These are phyloP conservation scores for Hirtodrosophila alboralis DNA, from an alignment of 2,888 invertebrate species.

Conservation along the genomic window DNA sequence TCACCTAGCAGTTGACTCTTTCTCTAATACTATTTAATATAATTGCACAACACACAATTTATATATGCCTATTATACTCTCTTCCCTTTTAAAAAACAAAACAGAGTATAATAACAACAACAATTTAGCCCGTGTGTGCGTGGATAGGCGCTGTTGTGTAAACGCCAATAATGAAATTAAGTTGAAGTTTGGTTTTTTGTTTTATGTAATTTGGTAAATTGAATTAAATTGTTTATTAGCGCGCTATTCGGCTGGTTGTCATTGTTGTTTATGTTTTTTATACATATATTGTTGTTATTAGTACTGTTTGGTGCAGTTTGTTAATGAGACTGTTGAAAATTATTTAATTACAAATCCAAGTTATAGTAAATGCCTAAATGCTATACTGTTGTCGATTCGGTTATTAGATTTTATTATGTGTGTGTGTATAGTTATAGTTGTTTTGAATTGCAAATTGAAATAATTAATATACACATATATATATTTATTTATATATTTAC, in stretches of 20 bases:
- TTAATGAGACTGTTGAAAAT: conserved; percentile 64
- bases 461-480: conserved; percentile 5
- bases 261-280: conserved; percentile 37
- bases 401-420: conserved; percentile 11
- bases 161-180: conserved; percentile 71
- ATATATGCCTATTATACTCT: too few relatives aligned
- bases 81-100: too few relatives aligned
- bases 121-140: conserved; percentile 13
- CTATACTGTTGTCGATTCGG: conserved; percentile 12
- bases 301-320: conserved; percentile 28
- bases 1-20: too few relatives aligned
- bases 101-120: conserved; percentile 15
- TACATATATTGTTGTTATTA: too few relatives aligned
- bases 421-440: conserved; percentile 2
- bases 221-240: conserved; percentile 78
- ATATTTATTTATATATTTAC: conserved; percentile 13
- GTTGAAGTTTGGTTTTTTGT: conserved; percentile 74
- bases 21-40: too few relatives aligned
- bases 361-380: conserved; percentile 32
- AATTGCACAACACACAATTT: too few relatives aligned
- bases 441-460: conserved; percentile 33
- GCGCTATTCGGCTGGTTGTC: conserved; percentile 39
- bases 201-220: conserved; percentile 67
- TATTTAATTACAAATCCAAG: conserved; percentile 63
- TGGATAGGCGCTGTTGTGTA: conserved; percentile 21